Base-by-base conservation (phyloP, 2,113 vertebrate genomes). In the Syngnathus floridae region DNA sequence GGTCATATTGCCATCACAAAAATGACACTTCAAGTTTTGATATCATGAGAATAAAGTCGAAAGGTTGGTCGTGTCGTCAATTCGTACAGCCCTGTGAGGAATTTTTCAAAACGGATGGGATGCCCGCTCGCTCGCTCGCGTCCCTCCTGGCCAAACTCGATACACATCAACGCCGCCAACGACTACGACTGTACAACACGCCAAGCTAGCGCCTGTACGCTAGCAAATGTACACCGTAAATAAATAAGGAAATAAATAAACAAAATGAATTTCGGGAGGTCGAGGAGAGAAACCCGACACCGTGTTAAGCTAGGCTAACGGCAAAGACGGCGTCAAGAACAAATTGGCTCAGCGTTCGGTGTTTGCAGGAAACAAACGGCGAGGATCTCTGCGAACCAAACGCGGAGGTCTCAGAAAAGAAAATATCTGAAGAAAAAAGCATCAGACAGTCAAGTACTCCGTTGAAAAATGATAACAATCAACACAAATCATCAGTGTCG, bases 161-260 rank as follows among this genome's bases (percentile, higher is more conserved):
- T 69, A 78, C 78, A 79, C 77, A 61, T 76, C 68, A 70, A 76
- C 74, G 67, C 74, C 38, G 63, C 82, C 60, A 76, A 82, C 64
- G 78, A 82, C 78, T 69, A 76, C 59, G 81, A 82, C 84, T 81
- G 85, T 82, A 85, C 86, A 86, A 84, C 86, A 86, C 71, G 78
- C 82, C 69, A 66, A 76, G 82, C 85, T 66, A 76, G 81, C 81
- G 77, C 86, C 75, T 88, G 82, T 85, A 88, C 86, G 88, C 87
- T 82, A 88, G 82, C 80, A 81, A 87, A 88, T 84, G 79, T 76
- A 86, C 80, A 87, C 70, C 35, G 16, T 69, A 85, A 87, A 89
- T 88, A 89, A 90, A 88, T 90, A 79, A 83, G 71, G 87, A 88
- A 90, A 89, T 90, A 86, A 88, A 56, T 74, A 69, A 76, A 75